phyloP scores from a whole-genome alignment of 2,113 vertebrate species.

The Prolemur simus region DNA sequence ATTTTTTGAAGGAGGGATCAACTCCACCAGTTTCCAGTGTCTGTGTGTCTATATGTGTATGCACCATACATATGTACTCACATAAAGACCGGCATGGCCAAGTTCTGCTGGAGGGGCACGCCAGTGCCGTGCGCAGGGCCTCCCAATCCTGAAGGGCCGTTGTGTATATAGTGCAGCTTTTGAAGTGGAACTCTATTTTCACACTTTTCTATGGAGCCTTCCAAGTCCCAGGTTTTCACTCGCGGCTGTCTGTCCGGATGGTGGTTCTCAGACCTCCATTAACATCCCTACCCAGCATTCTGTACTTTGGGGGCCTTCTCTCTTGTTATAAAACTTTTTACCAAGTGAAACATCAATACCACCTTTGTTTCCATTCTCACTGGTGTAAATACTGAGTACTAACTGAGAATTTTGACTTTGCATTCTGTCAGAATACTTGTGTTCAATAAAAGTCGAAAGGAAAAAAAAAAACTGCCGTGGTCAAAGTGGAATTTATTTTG shows the following conservation, averaged over 20 bases:
- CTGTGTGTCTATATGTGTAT: constrained; percentile 78
- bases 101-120: constrained; percentile 67
- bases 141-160: constrained; percentile 38
- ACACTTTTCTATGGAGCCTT: constrained; percentile 83
- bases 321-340: constrained; percentile 93
- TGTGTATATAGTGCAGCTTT: constrained; percentile 73
- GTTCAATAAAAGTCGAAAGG: constrained; percentile 93
- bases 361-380: constrained; percentile 91
- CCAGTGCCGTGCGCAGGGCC: not conserved
- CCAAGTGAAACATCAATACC: constrained; percentile 89
- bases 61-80: constrained; percentile 77
- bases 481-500: constrained; percentile 64
- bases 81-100: constrained; percentile 67
- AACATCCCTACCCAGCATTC: constrained; percentile 88
- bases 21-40: constrained; percentile 68
- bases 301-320: constrained; percentile 88
- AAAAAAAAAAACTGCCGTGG: constrained; percentile 46
- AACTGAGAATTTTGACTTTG: constrained; percentile 94
- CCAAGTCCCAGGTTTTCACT: constrained; percentile 79
- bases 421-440: constrained; percentile 95
- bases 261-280: constrained; percentile 83
- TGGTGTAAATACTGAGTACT: constrained; percentile 97
- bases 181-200: constrained; percentile 75
- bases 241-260: constrained; percentile 83
- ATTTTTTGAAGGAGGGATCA: constrained; percentile 74